Conservation (phyloP, 2,797 vertebrate genomes). For the Melanogrammus aeglefinus region DNA sequence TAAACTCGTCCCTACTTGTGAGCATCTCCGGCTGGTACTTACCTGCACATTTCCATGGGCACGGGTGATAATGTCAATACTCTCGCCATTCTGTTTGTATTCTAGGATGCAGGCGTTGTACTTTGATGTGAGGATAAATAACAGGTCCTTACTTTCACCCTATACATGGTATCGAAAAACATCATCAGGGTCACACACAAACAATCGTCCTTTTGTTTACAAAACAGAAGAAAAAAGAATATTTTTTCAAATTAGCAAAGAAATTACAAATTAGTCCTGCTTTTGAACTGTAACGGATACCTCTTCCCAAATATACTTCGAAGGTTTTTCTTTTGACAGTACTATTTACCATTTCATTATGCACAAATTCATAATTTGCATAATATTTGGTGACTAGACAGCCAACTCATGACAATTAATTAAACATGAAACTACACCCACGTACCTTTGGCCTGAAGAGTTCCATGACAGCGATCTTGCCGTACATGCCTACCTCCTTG, state of each 20-base stretch:
- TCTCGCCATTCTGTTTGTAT: conserved; percentile 96
- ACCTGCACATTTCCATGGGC: conserved; percentile 98
- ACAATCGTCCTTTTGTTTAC: not conserved
- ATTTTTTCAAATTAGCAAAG: not conserved
- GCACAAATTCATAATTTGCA: not conserved
- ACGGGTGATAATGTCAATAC: conserved; percentile 95
- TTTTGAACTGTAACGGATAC: not conserved
- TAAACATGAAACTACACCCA: not conserved
- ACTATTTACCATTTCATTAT: not conserved
- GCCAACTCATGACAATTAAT: not conserved
- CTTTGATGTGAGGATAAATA: conserved; percentile 97
- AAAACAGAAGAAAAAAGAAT: not conserved
- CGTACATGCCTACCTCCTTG: conserved; percentile 98
- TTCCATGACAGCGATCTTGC: conserved; percentile 97
- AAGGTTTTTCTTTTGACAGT: not conserved
- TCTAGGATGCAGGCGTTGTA: conserved; percentile 98
- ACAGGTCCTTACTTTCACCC: conserved; percentile 95
- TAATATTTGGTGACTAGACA: conserved; percentile 1
- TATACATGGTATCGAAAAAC: conserved; percentile 42
- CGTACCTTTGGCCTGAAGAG: conserved; percentile 96
- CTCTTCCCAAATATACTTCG: not conserved
- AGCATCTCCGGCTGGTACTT: conserved; percentile 7
- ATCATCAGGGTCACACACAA: not conserved
- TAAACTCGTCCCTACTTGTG: not conserved
- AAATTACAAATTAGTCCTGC: not conserved